Evolutionary conservation across 2,113 vertebrate genomes (phyloP), one percentile per base, ranked within the genome.

Genomic region (Narcine bancroftii): DNA sequence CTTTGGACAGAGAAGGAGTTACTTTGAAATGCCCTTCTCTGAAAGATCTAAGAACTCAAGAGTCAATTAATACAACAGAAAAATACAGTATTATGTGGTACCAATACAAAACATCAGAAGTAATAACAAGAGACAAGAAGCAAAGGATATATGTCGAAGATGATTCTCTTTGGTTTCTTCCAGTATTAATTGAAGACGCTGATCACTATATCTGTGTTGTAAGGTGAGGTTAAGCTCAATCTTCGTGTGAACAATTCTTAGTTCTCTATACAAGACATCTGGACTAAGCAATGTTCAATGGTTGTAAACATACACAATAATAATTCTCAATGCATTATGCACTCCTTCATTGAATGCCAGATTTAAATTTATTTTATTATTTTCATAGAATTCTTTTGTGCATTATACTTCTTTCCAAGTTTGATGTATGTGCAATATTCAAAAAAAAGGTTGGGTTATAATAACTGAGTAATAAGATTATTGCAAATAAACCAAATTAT

Each of bases 121-220:
- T 93, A 93, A 3, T 96, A 89, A 93, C 81, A 92, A 92, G 10
- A 9, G 93, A 96, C 13, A 93, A 92, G 93, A 15, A 92, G 0
- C 93, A 94, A 24, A 95, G 95, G 71, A 93, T 96, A 93, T 94
- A 97, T 92, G 95, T 97, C 65, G 73, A 45, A 3, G 60, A 94
- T 5, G 94, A 94, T 5, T 93, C 93, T 6, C 96, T 99, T 92
- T 98, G 97, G 97, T 95, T 99, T 93, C 95, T 97, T 11, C 97
- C 96, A 71, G 92, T 95, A 72, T 53, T 6, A 0, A 60, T 94
- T 73, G 95, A 96, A 33, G 97, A 98, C 53, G 93, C 94, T 0
- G 97, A 97, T 9, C 77, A 93, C 33, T 99, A 99, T 93, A 94
- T 95, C 45, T 97, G 95, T 92, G 13, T 92, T 26, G 11, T 97